Conservation (phyloP, 2,113 vertebrate genomes). For the Chinchilla lanigera region DNA sequence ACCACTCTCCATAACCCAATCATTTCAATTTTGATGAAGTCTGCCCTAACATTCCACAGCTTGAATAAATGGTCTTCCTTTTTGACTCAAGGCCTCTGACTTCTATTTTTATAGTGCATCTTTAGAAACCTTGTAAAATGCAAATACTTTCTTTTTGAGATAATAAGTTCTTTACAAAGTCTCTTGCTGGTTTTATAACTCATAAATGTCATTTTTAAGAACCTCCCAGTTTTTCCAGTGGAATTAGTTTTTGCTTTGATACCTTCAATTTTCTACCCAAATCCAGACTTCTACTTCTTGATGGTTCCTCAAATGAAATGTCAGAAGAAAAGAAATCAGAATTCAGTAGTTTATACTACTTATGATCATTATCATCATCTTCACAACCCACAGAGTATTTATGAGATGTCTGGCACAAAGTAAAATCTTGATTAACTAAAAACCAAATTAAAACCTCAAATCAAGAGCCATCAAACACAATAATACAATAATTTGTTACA, state of each 20-base stretch:
- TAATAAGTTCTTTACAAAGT: not conserved
- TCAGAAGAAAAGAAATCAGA: not conserved
- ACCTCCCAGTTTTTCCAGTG: not conserved
- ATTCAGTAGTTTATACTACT: not conserved
- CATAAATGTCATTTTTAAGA: not conserved
- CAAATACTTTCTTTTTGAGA: not conserved
- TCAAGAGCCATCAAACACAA: not conserved
- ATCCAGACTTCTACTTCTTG: not conserved
- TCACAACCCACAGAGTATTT: not conserved
- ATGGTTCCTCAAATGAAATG: not conserved
- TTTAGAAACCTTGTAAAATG: not conserved
- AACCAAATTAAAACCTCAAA: not conserved
- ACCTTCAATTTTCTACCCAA: not conserved
- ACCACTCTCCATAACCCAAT: not conserved
- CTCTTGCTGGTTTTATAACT: not conserved
- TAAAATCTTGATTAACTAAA: not conserved
- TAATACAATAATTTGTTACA: not conserved
- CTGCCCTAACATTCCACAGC: not conserved
- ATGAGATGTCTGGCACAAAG: not conserved
- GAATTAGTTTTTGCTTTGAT: not conserved
- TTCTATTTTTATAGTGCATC: not conserved
- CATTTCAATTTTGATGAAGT: not conserved
- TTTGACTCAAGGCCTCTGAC: not conserved
- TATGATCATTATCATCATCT: not conserved
- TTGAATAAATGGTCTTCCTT: not conserved